Conservation (phyloP, 2,113 vertebrate species). For the Crypturellus undulatus region DNA sequence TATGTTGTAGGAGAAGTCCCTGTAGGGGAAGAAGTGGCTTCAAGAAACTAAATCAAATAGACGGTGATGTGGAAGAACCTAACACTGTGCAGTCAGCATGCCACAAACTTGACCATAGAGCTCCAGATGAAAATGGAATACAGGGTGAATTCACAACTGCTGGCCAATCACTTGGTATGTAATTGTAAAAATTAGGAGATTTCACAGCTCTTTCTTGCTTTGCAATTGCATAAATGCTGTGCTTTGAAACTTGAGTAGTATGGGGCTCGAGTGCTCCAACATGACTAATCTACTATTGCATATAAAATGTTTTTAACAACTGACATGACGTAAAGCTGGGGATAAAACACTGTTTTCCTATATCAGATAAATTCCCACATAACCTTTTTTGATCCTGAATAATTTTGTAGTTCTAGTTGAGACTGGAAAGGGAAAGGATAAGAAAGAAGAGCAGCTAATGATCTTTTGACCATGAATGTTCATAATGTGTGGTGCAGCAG, state of each 20-base stretch:
- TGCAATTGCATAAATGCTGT: not conserved
- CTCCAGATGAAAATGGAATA: constrained; percentile 76
- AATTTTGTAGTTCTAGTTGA: not conserved
- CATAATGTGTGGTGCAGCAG: not conserved
- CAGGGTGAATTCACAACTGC: constrained; percentile 80
- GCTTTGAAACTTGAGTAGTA: not conserved
- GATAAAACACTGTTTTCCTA: not conserved
- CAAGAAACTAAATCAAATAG: constrained; percentile 77
- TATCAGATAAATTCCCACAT: not conserved
- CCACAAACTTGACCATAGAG: constrained; percentile 76
- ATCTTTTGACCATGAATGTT: not conserved
- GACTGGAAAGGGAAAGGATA: not conserved
- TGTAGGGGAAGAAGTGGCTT: constrained; percentile 73
- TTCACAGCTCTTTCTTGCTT: not conserved
- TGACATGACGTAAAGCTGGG: not conserved
- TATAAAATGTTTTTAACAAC: not conserved
- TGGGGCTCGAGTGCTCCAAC: not conserved
- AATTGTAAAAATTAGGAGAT: not conserved
- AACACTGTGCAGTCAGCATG: constrained; percentile 74
- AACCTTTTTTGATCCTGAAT: not conserved
- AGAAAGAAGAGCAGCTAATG: not conserved
- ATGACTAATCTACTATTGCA: accelerated
- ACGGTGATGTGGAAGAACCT: constrained; percentile 74
- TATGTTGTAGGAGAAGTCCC: constrained; percentile 63
- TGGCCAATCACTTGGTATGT: constrained; percentile 80